phyloP scores from a whole-genome alignment of 2,113 vertebrate species.

The Balaeniceps rex region DNA sequence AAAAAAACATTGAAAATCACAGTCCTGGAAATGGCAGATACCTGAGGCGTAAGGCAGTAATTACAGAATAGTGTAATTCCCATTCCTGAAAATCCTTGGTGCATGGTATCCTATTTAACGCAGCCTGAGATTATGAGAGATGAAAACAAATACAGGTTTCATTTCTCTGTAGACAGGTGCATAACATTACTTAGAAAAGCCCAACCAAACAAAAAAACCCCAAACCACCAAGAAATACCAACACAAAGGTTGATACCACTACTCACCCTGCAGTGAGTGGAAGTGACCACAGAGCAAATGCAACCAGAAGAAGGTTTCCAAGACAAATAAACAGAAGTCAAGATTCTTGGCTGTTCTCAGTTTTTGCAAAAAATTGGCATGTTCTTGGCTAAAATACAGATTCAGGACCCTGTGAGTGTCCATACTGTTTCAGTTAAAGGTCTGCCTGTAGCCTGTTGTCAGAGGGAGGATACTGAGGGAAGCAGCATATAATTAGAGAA shows the following conservation, averaged over 20 bases:
- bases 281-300: neutral
- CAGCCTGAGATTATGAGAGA: neutral
- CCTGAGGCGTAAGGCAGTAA: neutral
- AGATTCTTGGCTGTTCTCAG: neutral
- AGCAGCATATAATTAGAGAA: neutral
- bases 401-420: neutral
- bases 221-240: neutral
- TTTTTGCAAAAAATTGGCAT: neutral
- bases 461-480: neutral
- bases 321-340: neutral
- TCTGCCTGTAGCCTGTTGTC: neutral
- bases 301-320: neutral
- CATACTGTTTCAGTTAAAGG: neutral
- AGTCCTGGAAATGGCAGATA: neutral
- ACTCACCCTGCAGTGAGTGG: neutral
- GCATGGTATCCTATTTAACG: neutral
- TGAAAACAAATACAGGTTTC: slow-evolving; percentile 4
- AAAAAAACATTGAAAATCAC: slow-evolving; percentile 31
- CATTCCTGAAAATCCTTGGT: neutral
- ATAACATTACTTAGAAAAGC: neutral
- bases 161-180: neutral
- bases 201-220: neutral
- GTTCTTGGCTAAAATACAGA: neutral
- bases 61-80: neutral
- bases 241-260: neutral